These are phyloP conservation scores for Isotomurus palustris DNA, from an alignment of 2,888 invertebrate species.

Conservation along the genomic window DNA sequence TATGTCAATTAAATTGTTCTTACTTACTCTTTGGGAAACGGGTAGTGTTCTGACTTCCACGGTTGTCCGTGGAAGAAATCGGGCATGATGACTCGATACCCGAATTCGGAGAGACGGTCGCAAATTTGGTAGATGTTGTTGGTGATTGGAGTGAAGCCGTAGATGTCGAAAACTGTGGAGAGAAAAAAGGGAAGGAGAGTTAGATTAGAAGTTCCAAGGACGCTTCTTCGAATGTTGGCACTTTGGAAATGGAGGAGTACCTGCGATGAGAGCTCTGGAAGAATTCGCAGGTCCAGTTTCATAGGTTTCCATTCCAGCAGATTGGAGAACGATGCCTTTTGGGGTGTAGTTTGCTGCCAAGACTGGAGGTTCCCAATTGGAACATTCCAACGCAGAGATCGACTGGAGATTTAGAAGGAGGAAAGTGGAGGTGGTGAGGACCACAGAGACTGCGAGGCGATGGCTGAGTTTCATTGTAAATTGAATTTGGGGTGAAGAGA, in stretches of 20 bases:
- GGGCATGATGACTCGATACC: slow-evolving; percentile 7
- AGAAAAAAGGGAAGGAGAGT: background rate
- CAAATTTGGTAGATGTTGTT: slow-evolving; percentile 9
- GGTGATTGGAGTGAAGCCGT: slow-evolving; percentile 7
- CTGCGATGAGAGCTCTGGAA: slow-evolving; percentile 2
- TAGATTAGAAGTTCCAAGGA: background rate
- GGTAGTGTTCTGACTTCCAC: slow-evolving; percentile 13
- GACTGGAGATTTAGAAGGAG: background rate
- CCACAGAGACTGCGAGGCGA: no score
- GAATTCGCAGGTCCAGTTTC: slow-evolving; percentile 5
- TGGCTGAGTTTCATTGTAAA: no score
- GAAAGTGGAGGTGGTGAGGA: no score
- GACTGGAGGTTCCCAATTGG: background rate
- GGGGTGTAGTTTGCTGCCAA: slow-evolving; percentile 1
- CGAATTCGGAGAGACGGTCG: slow-evolving; percentile 2
- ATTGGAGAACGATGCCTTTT: background rate
- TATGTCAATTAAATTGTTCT: background rate
- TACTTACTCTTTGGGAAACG: slow-evolving; percentile 12
- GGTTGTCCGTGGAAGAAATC: slow-evolving; percentile 13
- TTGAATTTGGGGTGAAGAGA: no score
- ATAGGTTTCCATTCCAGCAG: slow-evolving; percentile 13
- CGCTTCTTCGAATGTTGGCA: background rate
- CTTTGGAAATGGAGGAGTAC: background rate
- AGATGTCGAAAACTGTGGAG: slow-evolving; percentile 8
- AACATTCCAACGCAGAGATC: background rate